Evolutionary conservation across 1,140 invertebrate genomes (phyloP).

Genomic region (Linepithema humile): DNA sequence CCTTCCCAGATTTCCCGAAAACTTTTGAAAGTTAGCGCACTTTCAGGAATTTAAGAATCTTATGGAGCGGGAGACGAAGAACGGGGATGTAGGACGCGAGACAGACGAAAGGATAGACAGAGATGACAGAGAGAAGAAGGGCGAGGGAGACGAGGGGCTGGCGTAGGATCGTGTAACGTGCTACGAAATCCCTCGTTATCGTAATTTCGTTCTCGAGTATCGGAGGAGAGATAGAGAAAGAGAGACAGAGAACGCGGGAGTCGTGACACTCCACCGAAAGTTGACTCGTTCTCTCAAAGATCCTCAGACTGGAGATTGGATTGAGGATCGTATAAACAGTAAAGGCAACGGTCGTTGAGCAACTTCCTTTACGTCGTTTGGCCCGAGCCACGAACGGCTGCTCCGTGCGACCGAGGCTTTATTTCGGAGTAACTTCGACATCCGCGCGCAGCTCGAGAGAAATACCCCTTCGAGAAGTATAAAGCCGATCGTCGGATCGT

Average conservation of each 20-base stretch:
- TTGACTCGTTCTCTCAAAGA: slow-evolving; percentile 39
- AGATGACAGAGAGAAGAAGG: background rate
- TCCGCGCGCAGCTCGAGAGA: slow-evolving; percentile 16
- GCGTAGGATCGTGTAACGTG: slow-evolving; percentile 53
- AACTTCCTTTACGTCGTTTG: slow-evolving; percentile 56
- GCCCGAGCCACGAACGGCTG: slow-evolving; percentile 44
- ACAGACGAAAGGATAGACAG: background rate
- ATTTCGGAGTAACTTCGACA: slow-evolving; percentile 57
- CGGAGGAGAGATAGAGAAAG: no score
- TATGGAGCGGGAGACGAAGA: background rate
- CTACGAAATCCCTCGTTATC: slow-evolving; percentile 61
- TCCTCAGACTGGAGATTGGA: slow-evolving; percentile 37
- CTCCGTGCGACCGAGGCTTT: slow-evolving; percentile 54
- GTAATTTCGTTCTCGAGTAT: slow-evolving; percentile 64
- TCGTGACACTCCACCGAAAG: slow-evolving; percentile 32
- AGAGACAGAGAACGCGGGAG: slow-evolving; percentile 9
- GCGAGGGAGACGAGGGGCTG: background rate
- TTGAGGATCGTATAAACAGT: slow-evolving; percentile 58
- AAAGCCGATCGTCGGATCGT: slow-evolving; percentile 15
- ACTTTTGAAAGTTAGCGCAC: slow-evolving; percentile 31
- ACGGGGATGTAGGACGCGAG: background rate
- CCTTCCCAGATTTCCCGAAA: slow-evolving; percentile 34
- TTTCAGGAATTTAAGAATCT: slow-evolving; percentile 48
- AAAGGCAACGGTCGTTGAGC: slow-evolving; percentile 57
- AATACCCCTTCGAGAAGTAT: slow-evolving; percentile 6